Percentiles rank a stretch among this genome's conserved stretches.
phyloP scores from a whole-genome alignment of 1,140 invertebrate genomes.

The Brachystomella parvula region DNA sequence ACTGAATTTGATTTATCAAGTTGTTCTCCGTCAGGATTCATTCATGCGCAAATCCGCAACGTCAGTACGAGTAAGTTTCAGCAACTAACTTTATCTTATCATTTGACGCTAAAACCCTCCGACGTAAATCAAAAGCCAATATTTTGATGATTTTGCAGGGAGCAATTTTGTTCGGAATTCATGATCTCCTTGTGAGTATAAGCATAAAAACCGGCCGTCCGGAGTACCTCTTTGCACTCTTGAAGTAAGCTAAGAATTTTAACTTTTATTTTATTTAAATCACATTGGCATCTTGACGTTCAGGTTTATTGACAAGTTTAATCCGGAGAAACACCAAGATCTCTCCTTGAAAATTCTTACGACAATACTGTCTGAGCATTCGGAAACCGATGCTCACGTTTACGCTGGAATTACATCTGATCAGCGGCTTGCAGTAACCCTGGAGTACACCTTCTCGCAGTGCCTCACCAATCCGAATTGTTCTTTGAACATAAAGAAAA shows the following conservation, averaged over 20 bases:
- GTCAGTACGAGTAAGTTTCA: neutral
- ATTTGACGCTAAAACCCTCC: neutral
- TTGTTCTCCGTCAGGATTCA: slow-evolving; percentile 18
- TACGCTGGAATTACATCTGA: slow-evolving; percentile 20
- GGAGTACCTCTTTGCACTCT: slow-evolving; percentile 28
- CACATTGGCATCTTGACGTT: no score
- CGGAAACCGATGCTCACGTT: slow-evolving; percentile 25
- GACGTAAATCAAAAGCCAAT: neutral
- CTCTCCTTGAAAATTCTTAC: slow-evolving; percentile 29
- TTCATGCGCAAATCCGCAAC: slow-evolving; percentile 17
- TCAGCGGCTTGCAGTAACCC: slow-evolving; percentile 11
- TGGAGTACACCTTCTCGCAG: slow-evolving; percentile 28
- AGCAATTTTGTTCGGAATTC: slow-evolving; percentile 26
- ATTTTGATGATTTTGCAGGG: slow-evolving; percentile 9
- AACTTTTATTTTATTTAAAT: slow-evolving; percentile 11
- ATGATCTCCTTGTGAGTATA: slow-evolving; percentile 24
- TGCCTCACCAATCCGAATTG: slow-evolving; percentile 16
- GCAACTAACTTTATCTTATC: no score
- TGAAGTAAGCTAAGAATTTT: slow-evolving; percentile 23
- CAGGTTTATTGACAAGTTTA: slow-evolving; percentile 30
- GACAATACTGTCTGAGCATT: slow-evolving; percentile 18
- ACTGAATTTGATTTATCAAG: slow-evolving; percentile 24
- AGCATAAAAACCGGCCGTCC: slow-evolving; percentile 16
- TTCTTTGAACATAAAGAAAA: slow-evolving; percentile 16
- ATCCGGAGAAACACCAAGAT: slow-evolving; percentile 18